Conservation (phyloP, 1,140 invertebrate genomes). For the Rhyzopertha dominica region DNA sequence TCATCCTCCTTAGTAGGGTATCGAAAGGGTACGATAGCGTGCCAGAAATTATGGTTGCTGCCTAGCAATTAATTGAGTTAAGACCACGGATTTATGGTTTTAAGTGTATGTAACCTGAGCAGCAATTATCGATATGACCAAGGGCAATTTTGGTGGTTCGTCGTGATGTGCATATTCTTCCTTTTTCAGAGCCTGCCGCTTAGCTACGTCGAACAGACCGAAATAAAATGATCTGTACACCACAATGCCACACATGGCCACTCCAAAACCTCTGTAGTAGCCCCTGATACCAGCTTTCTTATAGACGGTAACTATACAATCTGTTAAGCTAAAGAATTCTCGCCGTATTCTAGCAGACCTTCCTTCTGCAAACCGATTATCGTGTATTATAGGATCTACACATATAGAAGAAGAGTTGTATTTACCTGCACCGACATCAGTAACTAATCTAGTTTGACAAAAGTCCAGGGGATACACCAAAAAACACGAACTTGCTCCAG, state of each 20-base stretch:
- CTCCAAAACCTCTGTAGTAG: slow-evolving; percentile 6
- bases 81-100: background rate
- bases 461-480: slow-evolving; percentile 15
- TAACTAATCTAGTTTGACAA: slow-evolving; percentile 11
- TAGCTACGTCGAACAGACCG: slow-evolving; percentile 9
- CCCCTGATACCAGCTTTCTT: slow-evolving; percentile 3
- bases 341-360: background rate
- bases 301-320: background rate
- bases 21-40: slow-evolving; percentile 13
- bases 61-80: background rate
- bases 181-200: background rate
- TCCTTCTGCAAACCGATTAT: background rate
- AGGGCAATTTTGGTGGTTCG: background rate
- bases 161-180: background rate
- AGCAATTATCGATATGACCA: background rate
- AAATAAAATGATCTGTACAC: slow-evolving; percentile 15
- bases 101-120: background rate
- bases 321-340: slow-evolving; percentile 13
- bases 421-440: slow-evolving; percentile 11
- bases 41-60: slow-evolving; percentile 6
- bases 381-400: background rate
- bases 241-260: slow-evolving; percentile 6
- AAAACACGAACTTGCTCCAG: background rate
- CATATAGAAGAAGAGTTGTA: background rate
- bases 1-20: slow-evolving; percentile 9